Conservation (phyloP, 2,797 vertebrate species). For the Neostethus bicornis region DNA sequence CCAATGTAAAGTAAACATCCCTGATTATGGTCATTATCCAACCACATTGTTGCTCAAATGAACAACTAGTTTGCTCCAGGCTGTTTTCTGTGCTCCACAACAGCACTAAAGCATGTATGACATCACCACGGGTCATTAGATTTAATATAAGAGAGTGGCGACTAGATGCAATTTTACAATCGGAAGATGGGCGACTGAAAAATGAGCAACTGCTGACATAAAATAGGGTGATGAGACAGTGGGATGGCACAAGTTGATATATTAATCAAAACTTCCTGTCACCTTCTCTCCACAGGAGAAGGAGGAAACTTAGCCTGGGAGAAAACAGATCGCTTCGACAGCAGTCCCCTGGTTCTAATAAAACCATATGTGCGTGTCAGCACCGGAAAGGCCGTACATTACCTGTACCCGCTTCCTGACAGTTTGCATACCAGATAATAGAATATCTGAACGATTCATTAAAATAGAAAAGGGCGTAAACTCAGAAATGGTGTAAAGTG, state of each 20-base stretch:
- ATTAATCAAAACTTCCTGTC: conserved; percentile 38
- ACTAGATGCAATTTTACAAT: conserved; percentile 15
- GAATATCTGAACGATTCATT: conserved; percentile 28
- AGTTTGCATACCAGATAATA: conserved; percentile 30
- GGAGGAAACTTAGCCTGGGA: conserved; percentile 8
- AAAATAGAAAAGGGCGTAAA: conserved; percentile 31
- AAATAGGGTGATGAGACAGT: conserved; percentile 26
- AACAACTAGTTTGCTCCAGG: conserved; percentile 20
- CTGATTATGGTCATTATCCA: conserved; percentile 37
- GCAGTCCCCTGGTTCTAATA: conserved; percentile 46
- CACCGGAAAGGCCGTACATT: conserved; percentile 22
- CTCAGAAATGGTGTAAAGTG: conserved; percentile 32
- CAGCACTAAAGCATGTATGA: conserved; percentile 28
- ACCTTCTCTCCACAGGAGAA: conserved; percentile 15
- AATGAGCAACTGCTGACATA: conserved; percentile 9
- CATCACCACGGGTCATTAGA: conserved; percentile 24
- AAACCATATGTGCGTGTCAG: conserved; percentile 45
- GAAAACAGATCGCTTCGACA: conserved; percentile 46
- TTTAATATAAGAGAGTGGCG: conserved; percentile 16
- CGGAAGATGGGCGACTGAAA: conserved; percentile 7
- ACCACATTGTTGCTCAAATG: conserved; percentile 27
- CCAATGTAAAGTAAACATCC: conserved; percentile 33
- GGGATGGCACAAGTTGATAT: conserved; percentile 27
- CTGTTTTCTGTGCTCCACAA: conserved; percentile 17
- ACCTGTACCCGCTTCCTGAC: conserved; percentile 32